Evolutionary conservation across 1,140 invertebrate genomes (phyloP), one percentile per base, ranked within the genome.

Genomic region (Euura lappo): DNA sequence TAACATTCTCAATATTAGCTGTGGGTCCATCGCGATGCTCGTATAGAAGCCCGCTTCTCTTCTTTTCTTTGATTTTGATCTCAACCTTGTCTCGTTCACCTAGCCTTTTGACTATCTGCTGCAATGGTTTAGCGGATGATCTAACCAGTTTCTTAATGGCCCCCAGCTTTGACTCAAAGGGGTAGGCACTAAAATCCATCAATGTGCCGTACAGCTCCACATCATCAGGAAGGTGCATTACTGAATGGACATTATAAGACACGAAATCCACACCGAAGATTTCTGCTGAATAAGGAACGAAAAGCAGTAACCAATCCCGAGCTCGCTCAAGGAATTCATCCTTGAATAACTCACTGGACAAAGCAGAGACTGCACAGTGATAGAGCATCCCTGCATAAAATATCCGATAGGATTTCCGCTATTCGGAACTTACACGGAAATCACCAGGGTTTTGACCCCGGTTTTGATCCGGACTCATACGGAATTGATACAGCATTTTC

Each of bases 211-310:
- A 84, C 28, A 71, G 76, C 71, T 72, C 70, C 28, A 77, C 79
- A 78, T 88, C 85, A 70, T 79, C 78, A 65, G 78, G 71, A 28
- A 88, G 71, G 76, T 88, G 86, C 45, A 83, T 46, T 0, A 75
- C 43, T n/a, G 42, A 65, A 71, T 75, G 74, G 6, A 76, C 65
- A 76, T 76, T 76, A 71, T 71, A 47, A 42, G 73, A 76, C 10
- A 76, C 60, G 44, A 65, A 72, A 71, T 67, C 7, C 46, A 75
- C 60, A 43, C 69, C 68, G 71, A 75, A 76, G 51, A 74, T 74
- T 44, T 51, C 70, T 69, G 8, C 13, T 70, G 69, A 75, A 11
- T 64, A 65, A 45, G 2, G 5, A 4, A 73, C 47, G 46, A 75
- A 75, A 44, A 64, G 44, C 42, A 65, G 4, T 44, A 75, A 69